Base-by-base conservation (phyloP, 2,113 vertebrate genomes). In the Brachypteracias leptosomus region DNA sequence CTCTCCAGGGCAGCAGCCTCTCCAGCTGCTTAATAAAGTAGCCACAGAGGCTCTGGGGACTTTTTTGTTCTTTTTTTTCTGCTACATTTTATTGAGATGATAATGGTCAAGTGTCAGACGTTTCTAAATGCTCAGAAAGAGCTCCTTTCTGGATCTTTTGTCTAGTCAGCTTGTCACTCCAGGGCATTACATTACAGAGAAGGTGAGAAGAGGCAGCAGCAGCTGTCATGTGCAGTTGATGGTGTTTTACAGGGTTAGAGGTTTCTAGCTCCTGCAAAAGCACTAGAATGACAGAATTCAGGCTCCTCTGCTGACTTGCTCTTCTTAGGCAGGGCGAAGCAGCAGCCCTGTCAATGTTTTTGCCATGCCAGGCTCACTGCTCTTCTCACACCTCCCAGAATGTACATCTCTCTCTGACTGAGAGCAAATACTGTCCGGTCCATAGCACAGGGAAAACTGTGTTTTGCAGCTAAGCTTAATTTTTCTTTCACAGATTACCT, bases 381-480 rank as follows among this genome's bases (percentile, higher is more conserved):
- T 62, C 7, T 83, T 73, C 75, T 89, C 61, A 51, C 3, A 7
- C 6, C 7, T 66, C 12, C 28, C 5, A 10, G 7, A 59, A 4
- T 44, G 2, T 40, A 17, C 0, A 0, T 54, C 33, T 57, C 35
- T 59, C 36, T 74, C 65, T 1, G 3, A 20, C 33, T 58, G 28
- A 42, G 42, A 42, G 42, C 15, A 77, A 49, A 65, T 61, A 76
- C 4, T 36, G 71, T 49, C 36, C 36, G 83, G 28, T 26, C 26
- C 3, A 5, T n/a, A 73, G 54, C 28, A 76, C 7, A 2, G 15
- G 22, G 6, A 51, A 4, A 66, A 21, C 9, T 38, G 18, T 61
- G 16, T 44, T 90, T 76, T n/a, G 28, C 2, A 66, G 15, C 20
- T 20, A 49, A 58, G 13, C n/a, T 75, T 62, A 36, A 15, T 21